Conservation (phyloP, 2,888 invertebrate genomes). For the Cryptosula pallasiana region DNA sequence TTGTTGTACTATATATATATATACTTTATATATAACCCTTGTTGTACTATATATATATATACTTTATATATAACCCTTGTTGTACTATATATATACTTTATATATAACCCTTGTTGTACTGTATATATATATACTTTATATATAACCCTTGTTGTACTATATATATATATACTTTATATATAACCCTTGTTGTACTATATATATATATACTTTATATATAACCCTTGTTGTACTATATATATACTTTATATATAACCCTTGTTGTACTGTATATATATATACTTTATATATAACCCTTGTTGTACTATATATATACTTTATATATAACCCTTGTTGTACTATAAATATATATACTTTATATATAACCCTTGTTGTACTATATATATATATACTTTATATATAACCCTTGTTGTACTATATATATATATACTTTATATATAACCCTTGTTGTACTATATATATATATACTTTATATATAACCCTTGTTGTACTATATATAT, state of each 20-base stretch:
- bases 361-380: not conserved
- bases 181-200: not conserved
- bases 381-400: not conserved
- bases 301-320: not conserved
- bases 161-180: not conserved
- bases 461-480: not conserved
- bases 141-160: not conserved
- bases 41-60: not conserved
- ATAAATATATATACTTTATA: not conserved
- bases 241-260: too few relatives aligned
- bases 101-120: not conserved
- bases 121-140: not conserved
- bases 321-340: not conserved
- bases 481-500: not conserved
- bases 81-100: not conserved
- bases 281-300: not conserved
- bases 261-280: not conserved
- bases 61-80: not conserved
- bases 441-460: not conserved
- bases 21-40: not conserved
- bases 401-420: not conserved
- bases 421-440: not conserved
- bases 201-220: not conserved
- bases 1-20: not conserved
- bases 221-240: not conserved